Evolutionary conservation across 1,140 invertebrate species (phyloP).

Genomic region (Drosophila melanica): DNA sequence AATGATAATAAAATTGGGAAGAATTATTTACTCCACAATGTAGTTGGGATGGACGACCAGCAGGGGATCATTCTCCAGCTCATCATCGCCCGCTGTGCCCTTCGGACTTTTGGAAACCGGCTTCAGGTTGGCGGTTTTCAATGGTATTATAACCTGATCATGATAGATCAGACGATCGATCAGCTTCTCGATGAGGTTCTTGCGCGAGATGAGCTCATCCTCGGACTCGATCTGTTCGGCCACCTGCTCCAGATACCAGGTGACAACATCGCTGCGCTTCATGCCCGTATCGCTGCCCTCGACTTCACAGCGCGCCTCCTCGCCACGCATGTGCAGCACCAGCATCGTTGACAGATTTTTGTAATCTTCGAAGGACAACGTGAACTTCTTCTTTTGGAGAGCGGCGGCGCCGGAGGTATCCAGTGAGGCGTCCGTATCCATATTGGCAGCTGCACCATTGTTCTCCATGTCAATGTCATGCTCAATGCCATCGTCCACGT

Average conservation of each 20-base stretch:
- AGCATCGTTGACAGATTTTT: constrained; percentile 96
- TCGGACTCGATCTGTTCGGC: constrained; percentile 95
- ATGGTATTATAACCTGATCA: constrained; percentile 95
- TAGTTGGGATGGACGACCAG: constrained; percentile 99
- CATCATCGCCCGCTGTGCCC: constrained; percentile 71
- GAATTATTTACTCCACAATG: constrained; percentile 87
- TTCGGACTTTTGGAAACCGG: constrained; percentile 84
- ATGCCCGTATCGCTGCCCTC: constrained; percentile 88
- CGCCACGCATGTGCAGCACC: constrained; percentile 93
- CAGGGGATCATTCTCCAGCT: constrained; percentile 92
- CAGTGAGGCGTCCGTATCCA: constrained; percentile 22
- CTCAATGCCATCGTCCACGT: constrained; percentile 69
- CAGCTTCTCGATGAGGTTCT: constrained; percentile 97
- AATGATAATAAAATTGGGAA: neutral
- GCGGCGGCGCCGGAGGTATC: constrained; percentile 35
- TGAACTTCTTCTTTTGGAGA: constrained; percentile 91
- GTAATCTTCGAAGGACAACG: constrained; percentile 97
- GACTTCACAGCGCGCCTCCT: constrained; percentile 89
- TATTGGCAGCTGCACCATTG: constrained; percentile 73
- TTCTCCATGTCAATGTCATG: constrained; percentile 76
- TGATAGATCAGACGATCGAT: constrained; percentile 96
- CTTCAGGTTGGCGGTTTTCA: constrained; percentile 88
- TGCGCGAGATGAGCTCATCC: constrained; percentile 95
- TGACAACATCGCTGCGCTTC: constrained; percentile 92
- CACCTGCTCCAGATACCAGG: constrained; percentile 97